phyloP scores from a whole-genome alignment of 2,888 invertebrate species.

The Mylabris sibirica region DNA sequence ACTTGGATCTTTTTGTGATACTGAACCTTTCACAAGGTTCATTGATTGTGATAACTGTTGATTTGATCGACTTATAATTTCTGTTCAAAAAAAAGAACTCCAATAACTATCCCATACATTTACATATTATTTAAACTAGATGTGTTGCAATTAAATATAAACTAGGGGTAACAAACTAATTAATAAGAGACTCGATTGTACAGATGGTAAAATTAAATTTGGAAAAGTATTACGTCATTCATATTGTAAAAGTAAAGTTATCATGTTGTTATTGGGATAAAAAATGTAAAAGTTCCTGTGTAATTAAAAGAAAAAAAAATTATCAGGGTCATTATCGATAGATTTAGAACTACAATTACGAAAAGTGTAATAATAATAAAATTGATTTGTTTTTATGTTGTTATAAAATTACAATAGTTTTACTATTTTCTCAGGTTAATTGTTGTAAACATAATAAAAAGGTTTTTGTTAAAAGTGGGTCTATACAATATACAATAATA shows the following conservation, averaged over 20 bases:
- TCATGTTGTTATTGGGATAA: too few species aligned
- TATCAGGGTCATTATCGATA: constrained; percentile 6
- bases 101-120: too few species aligned
- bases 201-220: not conserved
- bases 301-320: not conserved
- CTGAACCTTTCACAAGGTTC: too few species aligned
- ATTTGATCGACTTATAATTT: too few species aligned
- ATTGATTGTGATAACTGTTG: too few species aligned
- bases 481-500: not conserved
- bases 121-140: too few species aligned
- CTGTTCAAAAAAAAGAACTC: too few species aligned
- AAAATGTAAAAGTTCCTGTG: not conserved
- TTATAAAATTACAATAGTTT: not conserved
- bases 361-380: not conserved
- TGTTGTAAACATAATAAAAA: constrained; percentile 2
- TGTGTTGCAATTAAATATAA: too few species aligned
- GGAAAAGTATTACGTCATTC: not conserved
- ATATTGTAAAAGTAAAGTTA: not conserved
- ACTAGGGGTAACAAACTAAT: too few species aligned
- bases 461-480: not conserved
- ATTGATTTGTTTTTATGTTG: not conserved
- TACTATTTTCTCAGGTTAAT: not conserved
- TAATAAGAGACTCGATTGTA: too few species aligned
- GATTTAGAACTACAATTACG: not conserved
- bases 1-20: too few species aligned